Evolutionary conservation across 2,888 invertebrate genomes (phyloP), one percentile per base, ranked within the genome.

Genomic region (Galeruca laticollis): DNA sequence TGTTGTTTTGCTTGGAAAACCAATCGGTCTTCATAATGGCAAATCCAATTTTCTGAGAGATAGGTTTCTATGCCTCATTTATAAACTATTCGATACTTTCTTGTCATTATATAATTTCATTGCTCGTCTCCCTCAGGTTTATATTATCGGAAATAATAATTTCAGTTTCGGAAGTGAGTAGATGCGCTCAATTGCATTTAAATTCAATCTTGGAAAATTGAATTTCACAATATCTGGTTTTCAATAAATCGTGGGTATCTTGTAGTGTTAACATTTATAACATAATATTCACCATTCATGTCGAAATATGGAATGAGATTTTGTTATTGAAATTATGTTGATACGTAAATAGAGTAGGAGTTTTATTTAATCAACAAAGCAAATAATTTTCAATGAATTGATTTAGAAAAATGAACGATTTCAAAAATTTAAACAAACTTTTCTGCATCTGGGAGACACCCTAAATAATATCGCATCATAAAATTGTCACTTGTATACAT

Each of bases 31-130:
- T 79, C 79, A 71, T 77, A 75, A 75, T 47, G 81, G 80, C 80
- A 80, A 77, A 82, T 81, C 79, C 81, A 82, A 82, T 83, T 81
- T 82, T 81, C 81, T 81, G 78, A 80, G 80, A 79, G 80, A 82
- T 82, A 81, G 80, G 80, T 81, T 81, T 81, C 60, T 33, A 47
- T 49, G 78, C 80, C 76, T 79, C 80, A 81, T 82, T 82, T 82
- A 81, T 81, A 80, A 80, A 78, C 79, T 71, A 80, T 80, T 81
- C 80, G 59, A 64, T 52, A 68, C 40, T 61, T 60, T 52, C 52
- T 52, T 21, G 40, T 40, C 26, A 69, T 62, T 62, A 65, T 52
- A 52, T 60, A 57, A 61, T 51, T 33, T 57, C 47, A 18, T 10
- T 15, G 47, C 47, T 57, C 66, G 26, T 59, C 60, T 60, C 64